These are phyloP conservation scores for Acleris holmiana DNA, from an alignment of 2,888 invertebrate species.

Conservation along the genomic window DNA sequence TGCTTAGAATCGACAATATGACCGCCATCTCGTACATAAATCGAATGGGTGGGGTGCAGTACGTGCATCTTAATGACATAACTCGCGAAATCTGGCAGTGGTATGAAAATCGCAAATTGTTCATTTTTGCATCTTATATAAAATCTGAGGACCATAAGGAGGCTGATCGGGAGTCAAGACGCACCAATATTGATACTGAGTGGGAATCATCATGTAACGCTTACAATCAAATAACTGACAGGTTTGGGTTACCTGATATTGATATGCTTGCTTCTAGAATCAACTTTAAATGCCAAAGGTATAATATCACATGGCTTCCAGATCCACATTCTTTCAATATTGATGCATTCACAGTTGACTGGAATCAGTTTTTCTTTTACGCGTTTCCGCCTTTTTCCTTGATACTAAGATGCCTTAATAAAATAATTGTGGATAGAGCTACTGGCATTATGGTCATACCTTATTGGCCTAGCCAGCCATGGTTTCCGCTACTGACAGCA, in stretches of 20 bases:
- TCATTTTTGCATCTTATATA: not conserved
- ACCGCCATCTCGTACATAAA: too few species aligned
- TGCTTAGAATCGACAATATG: slow-evolving; percentile 43
- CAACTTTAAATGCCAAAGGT: slow-evolving; percentile 15
- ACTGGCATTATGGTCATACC: slow-evolving; percentile 17
- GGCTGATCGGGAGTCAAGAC: slow-evolving; percentile 31
- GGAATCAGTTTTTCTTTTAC: slow-evolving; percentile 1
- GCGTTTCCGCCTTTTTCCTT: slow-evolving; percentile 28
- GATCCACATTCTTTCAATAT: slow-evolving; percentile 14
- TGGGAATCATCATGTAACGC: slow-evolving; percentile 7
- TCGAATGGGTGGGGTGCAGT: slow-evolving; percentile 30
- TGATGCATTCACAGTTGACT: slow-evolving; percentile 5
- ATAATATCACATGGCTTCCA: slow-evolving; percentile 4
- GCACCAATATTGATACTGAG: slow-evolving; percentile 5
- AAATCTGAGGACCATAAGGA: slow-evolving; percentile 4
- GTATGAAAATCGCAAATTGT: not conserved
- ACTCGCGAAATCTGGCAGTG: slow-evolving; percentile 10
- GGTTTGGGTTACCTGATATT: slow-evolving; percentile 14
- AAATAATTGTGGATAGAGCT: slow-evolving; percentile 17
- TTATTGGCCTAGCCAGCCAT: slow-evolving; percentile 8
- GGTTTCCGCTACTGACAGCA: not conserved
- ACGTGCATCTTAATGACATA: not conserved
- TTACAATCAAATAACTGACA: not conserved
- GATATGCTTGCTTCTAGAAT: slow-evolving; percentile 1
- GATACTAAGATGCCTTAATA: slow-evolving; percentile 12